Conservation (phyloP, 92 coral and sea anemone genomes). For the Epizoanthus ramosus region DNA sequence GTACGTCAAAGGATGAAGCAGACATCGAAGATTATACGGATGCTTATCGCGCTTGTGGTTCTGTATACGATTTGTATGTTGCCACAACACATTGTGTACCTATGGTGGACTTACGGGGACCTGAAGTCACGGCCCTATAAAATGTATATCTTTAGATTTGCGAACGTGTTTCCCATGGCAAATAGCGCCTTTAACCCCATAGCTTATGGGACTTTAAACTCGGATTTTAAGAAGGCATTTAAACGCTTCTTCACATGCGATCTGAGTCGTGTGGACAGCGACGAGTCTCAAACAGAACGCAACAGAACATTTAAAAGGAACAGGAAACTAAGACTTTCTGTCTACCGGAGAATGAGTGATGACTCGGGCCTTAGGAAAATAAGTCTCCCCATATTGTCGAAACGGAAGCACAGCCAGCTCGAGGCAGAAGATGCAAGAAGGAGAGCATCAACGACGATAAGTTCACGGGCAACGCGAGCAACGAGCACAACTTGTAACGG, state of each 20-base stretch:
- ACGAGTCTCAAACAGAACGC: conserved; percentile 29
- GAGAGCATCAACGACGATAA: neutral
- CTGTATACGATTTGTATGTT: conserved; percentile 95
- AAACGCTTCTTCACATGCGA: conserved; percentile 84
- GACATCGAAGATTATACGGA: conserved; percentile 92
- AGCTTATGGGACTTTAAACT: conserved; percentile 90
- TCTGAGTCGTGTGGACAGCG: conserved; percentile 48
- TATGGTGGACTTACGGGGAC: conserved; percentile 81
- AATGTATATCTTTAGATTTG: conserved; percentile 84
- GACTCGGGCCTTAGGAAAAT: neutral
- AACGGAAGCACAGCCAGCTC: neutral
- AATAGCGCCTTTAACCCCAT: conserved; percentile 97
- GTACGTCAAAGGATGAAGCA: conserved; percentile 83
- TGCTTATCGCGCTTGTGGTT: conserved; percentile 85
- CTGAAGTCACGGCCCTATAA: conserved; percentile 65
- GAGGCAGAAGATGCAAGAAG: neutral
- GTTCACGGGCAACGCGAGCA: neutral
- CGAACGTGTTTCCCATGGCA: conserved; percentile 98
- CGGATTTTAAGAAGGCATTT: conserved; percentile 90
- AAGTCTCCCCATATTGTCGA: neutral
- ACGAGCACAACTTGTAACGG: neutral
- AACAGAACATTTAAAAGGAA: conserved; percentile 1
- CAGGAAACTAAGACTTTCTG: conserved; percentile 65
- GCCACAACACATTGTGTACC: conserved; percentile 90
- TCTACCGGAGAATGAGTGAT: conserved; percentile 52